phyloP scores from a whole-genome alignment of 2,797 vertebrate genomes.

The Trematomus bernacchii region DNA sequence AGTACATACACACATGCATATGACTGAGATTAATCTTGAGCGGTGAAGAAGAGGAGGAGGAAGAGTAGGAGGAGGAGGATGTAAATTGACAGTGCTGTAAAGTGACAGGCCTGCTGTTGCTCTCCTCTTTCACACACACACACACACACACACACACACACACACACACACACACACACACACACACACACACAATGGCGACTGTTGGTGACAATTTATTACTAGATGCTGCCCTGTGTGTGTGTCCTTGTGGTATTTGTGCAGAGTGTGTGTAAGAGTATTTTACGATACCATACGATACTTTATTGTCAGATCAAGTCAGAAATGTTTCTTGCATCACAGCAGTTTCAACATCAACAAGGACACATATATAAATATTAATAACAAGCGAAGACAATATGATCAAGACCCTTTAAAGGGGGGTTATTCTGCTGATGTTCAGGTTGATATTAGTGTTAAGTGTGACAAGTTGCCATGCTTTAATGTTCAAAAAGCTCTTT shows the following conservation, averaged over 20 bases:
- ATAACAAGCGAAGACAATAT: no score
- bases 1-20: conserved; percentile 83
- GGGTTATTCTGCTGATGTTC: no score
- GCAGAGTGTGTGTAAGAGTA: conserved; percentile 15
- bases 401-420: no score
- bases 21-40: conserved; percentile 84
- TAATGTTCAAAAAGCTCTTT: no score
- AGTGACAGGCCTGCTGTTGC: conserved; percentile 81
- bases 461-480: no score
- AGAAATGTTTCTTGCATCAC: no score
- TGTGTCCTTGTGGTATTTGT: conserved; percentile 28
- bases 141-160: conserved; percentile 11
- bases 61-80: conserved; percentile 59
- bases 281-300: background rate
- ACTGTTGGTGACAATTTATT: no score
- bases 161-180: conserved; percentile 32
- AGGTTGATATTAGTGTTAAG: no score
- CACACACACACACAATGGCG: no score
- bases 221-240: background rate
- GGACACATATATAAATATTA: no score
- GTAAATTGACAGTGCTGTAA: conserved; percentile 83
- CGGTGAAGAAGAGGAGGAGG: conserved; percentile 47
- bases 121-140: conserved; percentile 39
- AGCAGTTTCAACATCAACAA: no score
- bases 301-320: no score